Percentiles rank a stretch among this genome's conserved stretches.
Evolutionary conservation across 2,113 vertebrate genomes (phyloP).

Genomic region (Aleadryas rufinucha): DNA sequence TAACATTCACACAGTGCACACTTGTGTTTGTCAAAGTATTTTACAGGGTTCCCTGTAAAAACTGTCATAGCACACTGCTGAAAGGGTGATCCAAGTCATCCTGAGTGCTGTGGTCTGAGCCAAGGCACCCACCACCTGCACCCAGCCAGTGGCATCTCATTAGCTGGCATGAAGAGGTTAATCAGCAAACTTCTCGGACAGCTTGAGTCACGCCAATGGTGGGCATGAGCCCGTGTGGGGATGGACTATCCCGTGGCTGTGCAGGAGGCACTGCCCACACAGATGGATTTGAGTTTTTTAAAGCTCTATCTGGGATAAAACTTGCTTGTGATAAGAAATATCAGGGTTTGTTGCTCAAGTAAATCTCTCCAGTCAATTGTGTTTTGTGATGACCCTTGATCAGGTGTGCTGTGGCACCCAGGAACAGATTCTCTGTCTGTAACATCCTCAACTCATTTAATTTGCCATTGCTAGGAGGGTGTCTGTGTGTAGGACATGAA

Average conservation of each 20-base stretch:
- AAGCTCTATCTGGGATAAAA: not conserved
- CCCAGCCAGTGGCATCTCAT: not conserved
- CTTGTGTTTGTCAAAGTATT: not conserved
- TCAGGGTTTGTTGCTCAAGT: not conserved
- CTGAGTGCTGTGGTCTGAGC: not conserved
- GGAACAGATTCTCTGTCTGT: not conserved
- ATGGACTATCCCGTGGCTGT: not conserved
- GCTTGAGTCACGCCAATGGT: not conserved
- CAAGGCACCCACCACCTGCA: not conserved
- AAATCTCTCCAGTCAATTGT: rapidly evolving
- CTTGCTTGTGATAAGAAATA: not conserved
- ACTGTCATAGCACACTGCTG: not conserved
- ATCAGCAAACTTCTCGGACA: not conserved
- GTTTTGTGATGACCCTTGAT: not conserved
- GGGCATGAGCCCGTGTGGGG: not conserved
- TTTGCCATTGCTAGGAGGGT: not conserved
- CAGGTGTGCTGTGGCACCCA: not conserved
- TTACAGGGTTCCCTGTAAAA: not conserved
- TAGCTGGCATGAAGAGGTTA: not conserved
- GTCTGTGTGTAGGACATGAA: not conserved
- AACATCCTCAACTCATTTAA: not conserved
- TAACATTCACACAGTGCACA: not conserved
- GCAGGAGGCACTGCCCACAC: not conserved
- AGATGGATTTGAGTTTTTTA: not conserved
- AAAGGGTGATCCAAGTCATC: not conserved